These are phyloP conservation scores for Baryphthengus martii DNA, from an alignment of 2,113 vertebrate species.

Conservation along the genomic window DNA sequence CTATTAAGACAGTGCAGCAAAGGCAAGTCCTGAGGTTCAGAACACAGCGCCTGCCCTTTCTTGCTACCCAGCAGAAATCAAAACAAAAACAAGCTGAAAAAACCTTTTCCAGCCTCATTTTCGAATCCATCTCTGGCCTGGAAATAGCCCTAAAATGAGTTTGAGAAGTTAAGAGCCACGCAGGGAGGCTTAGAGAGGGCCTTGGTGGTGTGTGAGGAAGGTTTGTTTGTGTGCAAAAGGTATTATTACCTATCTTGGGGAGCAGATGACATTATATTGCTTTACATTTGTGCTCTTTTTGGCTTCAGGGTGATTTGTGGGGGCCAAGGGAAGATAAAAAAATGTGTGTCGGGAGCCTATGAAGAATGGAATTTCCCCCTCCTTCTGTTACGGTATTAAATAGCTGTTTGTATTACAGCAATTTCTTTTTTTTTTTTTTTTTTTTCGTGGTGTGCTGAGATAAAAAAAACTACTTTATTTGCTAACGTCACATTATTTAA, in stretches of 20 bases:
- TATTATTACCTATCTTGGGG: slow-evolving; percentile 39
- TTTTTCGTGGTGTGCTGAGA: neutral
- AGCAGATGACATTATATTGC: slow-evolving; percentile 51
- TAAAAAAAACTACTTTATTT: slow-evolving; percentile 35
- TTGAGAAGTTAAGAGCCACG: neutral
- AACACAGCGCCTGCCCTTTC: neutral
- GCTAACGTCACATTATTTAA: slow-evolving; percentile 51
- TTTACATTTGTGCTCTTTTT: slow-evolving; percentile 57
- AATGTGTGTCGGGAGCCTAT: slow-evolving; percentile 24
- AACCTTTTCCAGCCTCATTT: neutral
- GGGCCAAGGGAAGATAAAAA: slow-evolving; percentile 40
- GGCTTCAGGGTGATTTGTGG: slow-evolving; percentile 34
- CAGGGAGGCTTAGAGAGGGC: neutral
- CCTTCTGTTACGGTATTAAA: slow-evolving; percentile 46
- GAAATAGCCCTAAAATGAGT: slow-evolving; percentile 46
- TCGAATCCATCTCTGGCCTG: neutral
- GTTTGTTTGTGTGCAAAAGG: slow-evolving; percentile 39
- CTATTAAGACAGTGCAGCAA: neutral
- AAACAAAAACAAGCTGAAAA: slow-evolving; percentile 7
- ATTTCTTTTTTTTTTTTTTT: neutral
- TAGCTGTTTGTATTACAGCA: slow-evolving; percentile 46
- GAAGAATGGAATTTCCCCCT: slow-evolving; percentile 7
- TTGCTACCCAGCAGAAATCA: neutral
- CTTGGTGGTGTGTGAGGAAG: neutral
- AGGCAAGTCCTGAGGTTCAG: neutral